These are phyloP conservation scores for Agrotis puta DNA, from an alignment of 2,888 invertebrate species.

Conservation along the genomic window DNA sequence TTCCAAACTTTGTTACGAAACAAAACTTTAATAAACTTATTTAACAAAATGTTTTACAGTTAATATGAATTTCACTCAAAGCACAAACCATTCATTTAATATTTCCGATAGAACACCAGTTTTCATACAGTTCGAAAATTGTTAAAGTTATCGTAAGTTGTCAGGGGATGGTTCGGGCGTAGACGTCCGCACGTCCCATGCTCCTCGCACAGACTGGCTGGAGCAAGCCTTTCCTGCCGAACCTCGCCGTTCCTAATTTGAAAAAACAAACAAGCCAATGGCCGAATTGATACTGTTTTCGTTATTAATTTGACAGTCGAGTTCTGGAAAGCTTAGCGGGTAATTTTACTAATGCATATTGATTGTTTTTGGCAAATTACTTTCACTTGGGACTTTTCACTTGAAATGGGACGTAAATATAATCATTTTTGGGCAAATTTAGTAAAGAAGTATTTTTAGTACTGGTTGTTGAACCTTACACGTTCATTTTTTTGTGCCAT, in stretches of 20 bases:
- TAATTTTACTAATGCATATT: constrained; percentile 22
- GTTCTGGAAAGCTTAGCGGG: not conserved
- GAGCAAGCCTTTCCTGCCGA: constrained; percentile 23
- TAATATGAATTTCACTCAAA: constrained; percentile 32
- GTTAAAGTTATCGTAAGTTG: constrained; percentile 48
- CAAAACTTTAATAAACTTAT: constrained; percentile 11
- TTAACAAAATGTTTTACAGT: constrained; percentile 1
- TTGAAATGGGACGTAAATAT: not conserved
- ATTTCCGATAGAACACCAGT: constrained; percentile 4
- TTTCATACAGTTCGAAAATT: constrained; percentile 22
- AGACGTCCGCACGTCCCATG: constrained; percentile 52
- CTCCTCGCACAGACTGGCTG: constrained; percentile 53
- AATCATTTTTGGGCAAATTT: not conserved
- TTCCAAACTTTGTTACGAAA: constrained; percentile 25
- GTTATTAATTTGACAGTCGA: constrained; percentile 15
- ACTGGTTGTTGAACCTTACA: not conserved
- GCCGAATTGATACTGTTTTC: constrained; percentile 24
- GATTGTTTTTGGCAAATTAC: not conserved
- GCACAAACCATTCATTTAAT: constrained; percentile 22
- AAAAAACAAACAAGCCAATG: constrained; percentile 38
- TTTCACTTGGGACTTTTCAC: not conserved
- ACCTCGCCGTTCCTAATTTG: constrained; percentile 28
- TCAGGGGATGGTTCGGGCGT: constrained; percentile 26
- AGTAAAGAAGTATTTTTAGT: not conserved
- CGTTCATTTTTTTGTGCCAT: not conserved